Conservation (phyloP, 2,113 vertebrate genomes). For the Varanus salvator region DNA sequence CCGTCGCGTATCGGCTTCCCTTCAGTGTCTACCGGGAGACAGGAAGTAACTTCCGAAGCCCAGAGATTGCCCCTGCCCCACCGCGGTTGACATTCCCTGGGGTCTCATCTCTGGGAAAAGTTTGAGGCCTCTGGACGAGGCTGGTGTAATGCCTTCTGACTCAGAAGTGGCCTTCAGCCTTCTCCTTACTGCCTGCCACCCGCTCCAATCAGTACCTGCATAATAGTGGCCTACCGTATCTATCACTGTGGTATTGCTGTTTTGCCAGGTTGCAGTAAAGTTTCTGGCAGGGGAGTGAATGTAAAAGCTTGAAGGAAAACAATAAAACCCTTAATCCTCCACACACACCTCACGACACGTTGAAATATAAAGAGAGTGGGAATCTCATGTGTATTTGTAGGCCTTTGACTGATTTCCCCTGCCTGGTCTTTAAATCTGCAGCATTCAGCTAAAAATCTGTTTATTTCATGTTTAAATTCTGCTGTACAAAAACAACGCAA, state of each 20-base stretch:
- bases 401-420: neutral
- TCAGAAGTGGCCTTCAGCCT: neutral
- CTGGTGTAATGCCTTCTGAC: neutral
- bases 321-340: neutral
- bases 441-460: neutral
- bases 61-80: neutral
- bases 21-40: neutral
- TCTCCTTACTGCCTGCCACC: neutral
- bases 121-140: neutral
- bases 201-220: neutral
- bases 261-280: neutral
- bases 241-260: neutral
- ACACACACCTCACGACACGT: neutral
- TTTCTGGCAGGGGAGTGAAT: neutral
- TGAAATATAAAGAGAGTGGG: neutral
- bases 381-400: neutral
- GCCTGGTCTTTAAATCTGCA: neutral
- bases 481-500: neutral
- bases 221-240: too few species aligned
- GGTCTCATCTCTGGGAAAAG: neutral
- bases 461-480: neutral
- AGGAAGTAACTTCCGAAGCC: neutral
- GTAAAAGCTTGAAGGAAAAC: neutral
- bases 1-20: neutral
- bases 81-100: neutral